Base-by-base conservation (phyloP, 2,797 vertebrate genomes). In the Sebastes goodei region DNA sequence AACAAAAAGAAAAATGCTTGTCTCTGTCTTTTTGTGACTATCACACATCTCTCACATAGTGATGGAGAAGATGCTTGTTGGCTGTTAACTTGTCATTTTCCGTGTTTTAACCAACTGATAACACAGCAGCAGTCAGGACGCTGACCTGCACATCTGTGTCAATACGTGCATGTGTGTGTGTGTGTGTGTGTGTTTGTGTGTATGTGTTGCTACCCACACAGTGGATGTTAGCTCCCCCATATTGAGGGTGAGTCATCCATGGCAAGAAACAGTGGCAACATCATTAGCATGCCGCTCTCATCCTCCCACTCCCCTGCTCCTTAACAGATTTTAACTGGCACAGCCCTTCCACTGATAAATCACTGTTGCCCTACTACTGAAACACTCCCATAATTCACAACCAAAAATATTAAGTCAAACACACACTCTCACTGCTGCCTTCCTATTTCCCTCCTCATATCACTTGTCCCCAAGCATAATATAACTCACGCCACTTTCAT, bases 221-320 rank as follows among this genome's bases (percentile, higher is more conserved):
- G 84, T 91, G 87, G 87, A 89, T 89, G 90, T 91, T 91, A 84
- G 88, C 93, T 91, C 91, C 90, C 91, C 90, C 93, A 94, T 91
- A 92, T 90, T 89, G 90, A 81, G 88, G 83, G 87, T 95, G 94
- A 96, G 84, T 96, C 94, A 95, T 94, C 90, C 86, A 78, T 91
- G 84, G 90, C 81, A 92, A 92, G 93, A 93, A 92, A 93, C 92
- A 93, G 92, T 86, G 89, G 90, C 90, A 90, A 86, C 91, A 92
- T 96, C 94, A 95, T 96, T 96, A 95, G 93, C 93, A 94, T 94
- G 92, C 93, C 70, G 91, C 92, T 93, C 92, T 93, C 94, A 93
- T 94, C 94, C 91, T 80, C 93, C 94, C 89, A 93, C 94, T 89
- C 89, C 81, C 56, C 77, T 89, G 88, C 91, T 92, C 89, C 89